Conservation (phyloP, 2,113 vertebrate species). For the Tachysurus vachellii region DNA sequence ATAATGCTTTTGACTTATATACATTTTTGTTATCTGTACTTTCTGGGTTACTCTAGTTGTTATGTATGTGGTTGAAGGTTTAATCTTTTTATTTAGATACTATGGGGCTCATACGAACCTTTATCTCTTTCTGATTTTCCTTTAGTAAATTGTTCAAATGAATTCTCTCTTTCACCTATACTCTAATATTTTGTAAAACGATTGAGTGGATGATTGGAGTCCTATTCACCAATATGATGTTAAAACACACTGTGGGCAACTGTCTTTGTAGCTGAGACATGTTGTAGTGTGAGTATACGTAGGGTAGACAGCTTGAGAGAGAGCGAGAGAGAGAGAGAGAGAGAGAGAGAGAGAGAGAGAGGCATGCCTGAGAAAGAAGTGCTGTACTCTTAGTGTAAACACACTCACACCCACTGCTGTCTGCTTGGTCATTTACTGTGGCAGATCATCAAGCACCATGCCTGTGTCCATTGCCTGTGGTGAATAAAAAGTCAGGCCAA, state of each 20-base stretch:
- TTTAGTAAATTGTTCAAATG: neutral
- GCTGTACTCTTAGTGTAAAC: conserved; percentile 34
- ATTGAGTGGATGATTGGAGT: neutral
- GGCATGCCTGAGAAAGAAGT: conserved; percentile 21
- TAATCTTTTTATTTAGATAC: neutral
- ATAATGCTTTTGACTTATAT: neutral
- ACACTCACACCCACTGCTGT: conserved; percentile 23
- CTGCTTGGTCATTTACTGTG: conserved; percentile 66
- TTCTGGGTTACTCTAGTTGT: neutral
- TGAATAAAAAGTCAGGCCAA: conserved; percentile 60
- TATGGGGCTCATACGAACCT: neutral
- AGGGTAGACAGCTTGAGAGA: conserved; percentile 1
- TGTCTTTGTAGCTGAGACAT: neutral
- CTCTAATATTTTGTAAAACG: neutral
- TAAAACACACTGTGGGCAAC: neutral
- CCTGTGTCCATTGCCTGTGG: conserved; percentile 54
- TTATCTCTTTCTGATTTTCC: neutral
- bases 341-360: conserved; percentile 26
- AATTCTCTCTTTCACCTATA: neutral
- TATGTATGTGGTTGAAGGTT: neutral
- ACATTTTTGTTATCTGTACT: neutral
- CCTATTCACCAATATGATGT: neutral
- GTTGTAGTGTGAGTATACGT: neutral
- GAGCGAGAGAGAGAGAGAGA: neutral
- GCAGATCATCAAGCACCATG: conserved; percentile 67